phyloP scores from a whole-genome alignment of 2,113 vertebrate species.

The Phrynocephalus versicolor region DNA sequence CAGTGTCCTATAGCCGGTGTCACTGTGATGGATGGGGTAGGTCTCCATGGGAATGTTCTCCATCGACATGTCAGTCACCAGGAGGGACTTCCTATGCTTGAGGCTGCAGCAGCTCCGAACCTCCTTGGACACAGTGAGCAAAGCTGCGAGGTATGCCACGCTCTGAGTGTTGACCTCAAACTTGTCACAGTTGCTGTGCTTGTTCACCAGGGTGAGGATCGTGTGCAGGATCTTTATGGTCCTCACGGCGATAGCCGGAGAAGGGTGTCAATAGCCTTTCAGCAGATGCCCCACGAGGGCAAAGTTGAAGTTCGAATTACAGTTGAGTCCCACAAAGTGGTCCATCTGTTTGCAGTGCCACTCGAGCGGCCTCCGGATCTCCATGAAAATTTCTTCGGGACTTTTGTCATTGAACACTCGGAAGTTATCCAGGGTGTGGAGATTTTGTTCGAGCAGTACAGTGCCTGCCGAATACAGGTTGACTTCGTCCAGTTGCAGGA shows the following conservation, averaged over 20 bases:
- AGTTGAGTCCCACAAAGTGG: slow-evolving; percentile 98
- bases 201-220: slow-evolving; percentile 91
- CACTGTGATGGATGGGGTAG: slow-evolving; percentile 84
- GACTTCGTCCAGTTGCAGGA: slow-evolving; percentile 95
- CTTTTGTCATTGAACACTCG: slow-evolving; percentile 96
- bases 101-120: slow-evolving; percentile 97
- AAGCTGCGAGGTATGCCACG: slow-evolving; percentile 96
- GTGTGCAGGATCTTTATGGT: slow-evolving; percentile 97
- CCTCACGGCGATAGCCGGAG: slow-evolving; percentile 91
- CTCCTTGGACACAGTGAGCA: slow-evolving; percentile 97
- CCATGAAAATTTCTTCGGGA: slow-evolving; percentile 98
- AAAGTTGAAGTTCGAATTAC: slow-evolving; percentile 97
- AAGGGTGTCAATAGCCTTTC: slow-evolving; percentile 97
- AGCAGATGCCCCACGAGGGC: slow-evolving; percentile 95
- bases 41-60: slow-evolving; percentile 96
- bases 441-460: slow-evolving; percentile 93
- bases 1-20: slow-evolving; percentile 88
- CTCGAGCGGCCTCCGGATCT: slow-evolving; percentile 92
- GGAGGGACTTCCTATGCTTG: slow-evolving; percentile 94
- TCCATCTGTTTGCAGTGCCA: slow-evolving; percentile 99
- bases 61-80: slow-evolving; percentile 92
- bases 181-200: slow-evolving; percentile 97
- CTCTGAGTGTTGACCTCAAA: slow-evolving; percentile 99
- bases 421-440: slow-evolving; percentile 92
- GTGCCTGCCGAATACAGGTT: slow-evolving; percentile 96